Evolutionary conservation across 2,113 vertebrate species (phyloP).

Genomic region (Tilapia sparmanii): DNA sequence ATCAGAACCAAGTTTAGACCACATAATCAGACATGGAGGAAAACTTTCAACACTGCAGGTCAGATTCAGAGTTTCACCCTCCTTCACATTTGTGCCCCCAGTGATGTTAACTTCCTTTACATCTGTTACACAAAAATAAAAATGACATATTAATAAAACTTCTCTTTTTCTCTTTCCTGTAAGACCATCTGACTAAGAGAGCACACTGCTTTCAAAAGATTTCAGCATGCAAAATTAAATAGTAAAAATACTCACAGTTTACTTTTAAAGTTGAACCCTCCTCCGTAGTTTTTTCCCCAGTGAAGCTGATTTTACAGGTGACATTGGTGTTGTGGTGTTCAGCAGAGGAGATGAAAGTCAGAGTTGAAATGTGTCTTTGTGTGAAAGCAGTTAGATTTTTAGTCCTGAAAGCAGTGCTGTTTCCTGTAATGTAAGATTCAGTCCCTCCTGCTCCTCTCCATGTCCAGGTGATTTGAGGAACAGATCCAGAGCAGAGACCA

Average conservation of each 20-base stretch:
- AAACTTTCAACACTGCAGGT: background rate
- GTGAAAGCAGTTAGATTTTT: fast-evolving
- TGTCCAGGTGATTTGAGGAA: background rate
- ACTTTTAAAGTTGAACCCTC: background rate
- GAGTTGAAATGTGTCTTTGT: background rate
- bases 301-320: background rate
- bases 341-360: background rate
- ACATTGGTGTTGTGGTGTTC: background rate
- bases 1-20: background rate
- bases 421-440: background rate
- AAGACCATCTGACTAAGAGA: fast-evolving
- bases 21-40: background rate
- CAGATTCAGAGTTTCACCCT: background rate
- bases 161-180: fast-evolving
- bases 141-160: fast-evolving
- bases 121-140: background rate
- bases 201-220: background rate
- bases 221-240: fast-evolving
- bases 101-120: fast-evolving
- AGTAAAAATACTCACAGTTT: background rate
- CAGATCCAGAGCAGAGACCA: no score
- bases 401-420: fast-evolving
- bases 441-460: no score
- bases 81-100: fast-evolving
- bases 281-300: fast-evolving